phyloP scores from a whole-genome alignment of 2,113 vertebrate species.

The Ivindomyrus marchei region DNA sequence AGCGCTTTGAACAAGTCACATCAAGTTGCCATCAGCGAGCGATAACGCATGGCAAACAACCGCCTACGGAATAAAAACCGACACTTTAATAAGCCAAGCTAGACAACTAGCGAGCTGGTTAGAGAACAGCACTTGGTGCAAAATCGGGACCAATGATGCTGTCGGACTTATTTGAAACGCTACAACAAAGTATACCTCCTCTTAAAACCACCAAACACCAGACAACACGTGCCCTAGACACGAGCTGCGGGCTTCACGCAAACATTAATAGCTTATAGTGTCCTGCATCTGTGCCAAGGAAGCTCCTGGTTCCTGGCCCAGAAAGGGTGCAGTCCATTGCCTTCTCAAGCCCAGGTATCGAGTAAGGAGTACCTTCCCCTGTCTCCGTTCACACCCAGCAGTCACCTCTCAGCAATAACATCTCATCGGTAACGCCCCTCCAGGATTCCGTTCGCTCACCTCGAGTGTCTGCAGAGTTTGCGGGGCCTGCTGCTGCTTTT shows the following conservation, averaged over 20 bases:
- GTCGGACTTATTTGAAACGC: neutral
- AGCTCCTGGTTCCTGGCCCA: neutral
- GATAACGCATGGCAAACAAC: neutral
- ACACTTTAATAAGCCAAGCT: neutral
- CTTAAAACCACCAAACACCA: neutral
- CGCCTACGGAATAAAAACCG: neutral
- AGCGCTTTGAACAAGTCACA: neutral
- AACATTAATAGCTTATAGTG: neutral
- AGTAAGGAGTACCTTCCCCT: neutral
- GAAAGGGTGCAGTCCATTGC: neutral
- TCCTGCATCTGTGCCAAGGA: neutral
- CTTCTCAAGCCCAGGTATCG: neutral
- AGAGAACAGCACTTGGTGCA: neutral
- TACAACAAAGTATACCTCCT: neutral
- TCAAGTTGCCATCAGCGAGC: neutral
- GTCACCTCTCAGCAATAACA: neutral
- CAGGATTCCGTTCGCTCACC: slow-evolving; percentile 55
- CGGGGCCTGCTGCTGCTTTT: slow-evolving; percentile 75
- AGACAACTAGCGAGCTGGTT: neutral
- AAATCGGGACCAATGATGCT: neutral
- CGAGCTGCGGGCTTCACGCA: neutral
- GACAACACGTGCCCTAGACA: neutral
- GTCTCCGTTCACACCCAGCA: neutral
- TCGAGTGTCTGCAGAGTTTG: slow-evolving; percentile 76
- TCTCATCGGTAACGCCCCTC: neutral